Base-by-base conservation (phyloP, 2,113 vertebrate species). In the Ochotona curzoniae region DNA sequence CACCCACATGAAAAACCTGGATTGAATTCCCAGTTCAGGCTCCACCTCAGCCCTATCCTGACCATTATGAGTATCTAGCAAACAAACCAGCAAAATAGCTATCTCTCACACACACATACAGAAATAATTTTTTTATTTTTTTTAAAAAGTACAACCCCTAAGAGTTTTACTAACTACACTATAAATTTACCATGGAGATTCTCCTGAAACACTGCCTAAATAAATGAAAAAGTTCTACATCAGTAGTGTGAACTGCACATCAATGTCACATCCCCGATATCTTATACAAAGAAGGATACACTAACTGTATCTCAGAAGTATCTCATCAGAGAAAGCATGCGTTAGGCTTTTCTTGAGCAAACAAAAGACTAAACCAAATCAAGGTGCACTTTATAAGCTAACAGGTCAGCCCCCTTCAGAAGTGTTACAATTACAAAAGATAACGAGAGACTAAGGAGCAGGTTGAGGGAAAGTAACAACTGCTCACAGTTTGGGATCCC, bases 381-480 rank as follows among this genome's bases (percentile, higher is more conserved):
- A 32, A 79, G 64, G 35, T 79, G 38, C 14, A 38, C 13, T 35
- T 69, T 78, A 81, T 26, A 92, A 74, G 93, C 47, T 70, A 88
- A 73, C 30, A 51, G 30, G 25, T 5, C 57, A 61, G 14, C 28
- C 51, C 12, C 64, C 30, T 78, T 90, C 38, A n/a, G 63, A 82
- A 90, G 28, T 70, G 51, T 87, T 71, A 74, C 13, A 70, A 30
- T 75, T 44, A 63, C 69, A 60, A 80, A 79, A 93, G 70, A 64
- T 4, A 47, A 74, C 11, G 26, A 83, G 38, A 79, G 47, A 32
- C 67, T 14, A 14, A 71, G 30, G 67, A 75, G 15, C 8, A 51
- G 74, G 18, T 25, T 32, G 86, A 30, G 26, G 21, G 74, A 80
- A 30, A 32, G 15, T 17, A 38, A 49, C n/a, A 67, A 49, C 15